Evolutionary conservation across 2,888 invertebrate species (phyloP).

Genomic region (Ditylenchus weischeri): DNA sequence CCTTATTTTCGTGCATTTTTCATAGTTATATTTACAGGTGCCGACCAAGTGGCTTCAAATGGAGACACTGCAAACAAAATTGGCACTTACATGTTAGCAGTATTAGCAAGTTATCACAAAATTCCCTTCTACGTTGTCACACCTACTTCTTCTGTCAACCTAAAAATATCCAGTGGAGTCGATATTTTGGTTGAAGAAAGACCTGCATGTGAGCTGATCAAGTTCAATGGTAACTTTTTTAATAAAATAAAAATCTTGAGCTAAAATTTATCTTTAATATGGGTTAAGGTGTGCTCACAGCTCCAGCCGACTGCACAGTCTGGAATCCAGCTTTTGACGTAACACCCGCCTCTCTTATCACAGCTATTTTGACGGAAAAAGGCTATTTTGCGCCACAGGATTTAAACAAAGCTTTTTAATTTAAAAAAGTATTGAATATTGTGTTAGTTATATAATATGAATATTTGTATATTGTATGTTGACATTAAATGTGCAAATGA

Average conservation of each 20-base stretch:
- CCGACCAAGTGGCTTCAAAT: conserved; percentile 89
- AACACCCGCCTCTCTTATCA: conserved; percentile 85
- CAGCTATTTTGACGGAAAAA: conserved; percentile 79
- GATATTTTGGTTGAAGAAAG: conserved; percentile 89
- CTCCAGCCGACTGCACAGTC: conserved; percentile 74
- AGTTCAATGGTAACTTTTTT: conserved; percentile 71
- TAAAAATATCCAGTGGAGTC: conserved; percentile 74
- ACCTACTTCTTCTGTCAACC: conserved; percentile 83
- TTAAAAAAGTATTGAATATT: no score
- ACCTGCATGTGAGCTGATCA: conserved; percentile 84
- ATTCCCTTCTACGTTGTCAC: conserved; percentile 94
- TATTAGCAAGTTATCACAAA: conserved; percentile 80
- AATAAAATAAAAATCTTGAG: neutral
- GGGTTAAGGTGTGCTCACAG: conserved; percentile 35
- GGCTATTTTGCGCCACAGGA: conserved; percentile 69
- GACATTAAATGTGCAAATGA: no score
- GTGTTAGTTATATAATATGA: no score
- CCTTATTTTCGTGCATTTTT: conserved; percentile 4
- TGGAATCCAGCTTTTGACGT: conserved; percentile 99
- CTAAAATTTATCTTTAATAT: neutral
- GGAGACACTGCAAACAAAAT: conserved; percentile 99
- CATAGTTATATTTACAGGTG: conserved; percentile 60
- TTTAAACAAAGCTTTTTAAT: conserved; percentile 23
- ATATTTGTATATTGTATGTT: no score
- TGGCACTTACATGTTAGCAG: conserved; percentile 73